Base-by-base conservation (phyloP, 1,140 invertebrate species). In the Calycopis cecrops region DNA sequence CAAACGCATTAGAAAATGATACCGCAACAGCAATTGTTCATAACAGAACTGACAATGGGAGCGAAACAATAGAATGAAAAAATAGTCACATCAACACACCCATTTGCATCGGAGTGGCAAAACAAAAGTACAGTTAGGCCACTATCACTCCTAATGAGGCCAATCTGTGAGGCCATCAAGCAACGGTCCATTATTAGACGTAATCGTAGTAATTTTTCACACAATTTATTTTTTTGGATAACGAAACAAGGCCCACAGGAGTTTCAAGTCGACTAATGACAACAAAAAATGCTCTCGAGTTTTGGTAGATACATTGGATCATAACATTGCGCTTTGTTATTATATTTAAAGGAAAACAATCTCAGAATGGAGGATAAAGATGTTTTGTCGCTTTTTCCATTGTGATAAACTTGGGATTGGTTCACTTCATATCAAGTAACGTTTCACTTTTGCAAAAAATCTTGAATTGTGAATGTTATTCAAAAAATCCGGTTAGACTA, bases 201-300 rank as follows among this genome's bases (percentile, higher is more conserved):
- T 82, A 84, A 86, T 84, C 82, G 82, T 81, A 73, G 79, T 82
- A 84, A 84, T 84, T 86, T 86, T 86, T 86, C 79, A 84, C 82
- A 84, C 82, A 86, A 81, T 82, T 81, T 83, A 76, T 83, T 84
- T 84, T 82, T 81, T 79, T 68, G 63, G 67, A 72, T 64, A 70
- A 72, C 73, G 70, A 67, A 73, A 73, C 71, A 67, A 67, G 60
- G 40, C 62, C 57, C 64, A 69, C 68, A 67, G 73, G 70, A 75
- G 71, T 76, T 80, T 76, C 71, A 81, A 73, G 73, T 84, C 80
- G 67, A 70, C 76, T 85, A 82, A 85, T 85, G 79, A 82, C 66
- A 76, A 81, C 79, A 83, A 85, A 85, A 85, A 85, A 80, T 72
- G 59, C 57, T 62, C 62, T 53, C 57, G 61, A 67, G 67, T 62